Conservation (phyloP, 2,113 vertebrate genomes). For the Bostrychus sinensis region DNA sequence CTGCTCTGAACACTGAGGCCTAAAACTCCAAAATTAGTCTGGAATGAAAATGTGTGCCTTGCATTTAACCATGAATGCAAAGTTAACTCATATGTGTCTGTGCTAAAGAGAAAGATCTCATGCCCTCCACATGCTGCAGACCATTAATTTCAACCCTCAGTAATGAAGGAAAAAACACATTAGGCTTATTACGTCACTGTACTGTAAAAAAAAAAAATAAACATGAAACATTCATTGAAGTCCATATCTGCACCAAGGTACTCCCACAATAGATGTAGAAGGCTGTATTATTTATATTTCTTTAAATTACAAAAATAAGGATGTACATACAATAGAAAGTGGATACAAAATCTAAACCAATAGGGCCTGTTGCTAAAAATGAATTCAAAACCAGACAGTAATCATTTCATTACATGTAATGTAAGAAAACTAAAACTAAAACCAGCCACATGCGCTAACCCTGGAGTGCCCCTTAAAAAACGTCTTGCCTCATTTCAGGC, state of each 20-base stretch:
- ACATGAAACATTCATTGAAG: not conserved
- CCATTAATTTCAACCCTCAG: not conserved
- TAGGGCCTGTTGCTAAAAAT: not conserved
- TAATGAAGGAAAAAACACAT: not conserved
- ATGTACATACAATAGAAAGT: no score
- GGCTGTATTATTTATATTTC: no score
- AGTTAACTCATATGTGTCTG: constrained; percentile 38
- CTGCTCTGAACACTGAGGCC: constrained; percentile 21
- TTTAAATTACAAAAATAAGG: not conserved
- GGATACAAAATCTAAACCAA: no score
- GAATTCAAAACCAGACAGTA: not conserved
- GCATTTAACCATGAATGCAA: constrained; percentile 30
- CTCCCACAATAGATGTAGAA: no score
- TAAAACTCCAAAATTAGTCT: constrained; percentile 32
- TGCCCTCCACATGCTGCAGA: constrained; percentile 18
- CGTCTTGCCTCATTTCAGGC: not conserved
- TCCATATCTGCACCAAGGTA: no score
- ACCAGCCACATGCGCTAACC: not conserved
- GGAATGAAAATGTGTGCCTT: constrained; percentile 38
- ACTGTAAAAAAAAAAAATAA: constrained; percentile 36
- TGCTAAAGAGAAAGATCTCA: constrained; percentile 18
- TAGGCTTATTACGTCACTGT: not conserved
- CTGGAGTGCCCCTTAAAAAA: not conserved
- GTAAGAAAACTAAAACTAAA: not conserved
- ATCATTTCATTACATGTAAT: no score